A percentile compares a stretch with the other conserved stretches of the same genome.
phyloP scores from a whole-genome alignment of 2,888 invertebrate genomes.

The Zygaena filipendulae region DNA sequence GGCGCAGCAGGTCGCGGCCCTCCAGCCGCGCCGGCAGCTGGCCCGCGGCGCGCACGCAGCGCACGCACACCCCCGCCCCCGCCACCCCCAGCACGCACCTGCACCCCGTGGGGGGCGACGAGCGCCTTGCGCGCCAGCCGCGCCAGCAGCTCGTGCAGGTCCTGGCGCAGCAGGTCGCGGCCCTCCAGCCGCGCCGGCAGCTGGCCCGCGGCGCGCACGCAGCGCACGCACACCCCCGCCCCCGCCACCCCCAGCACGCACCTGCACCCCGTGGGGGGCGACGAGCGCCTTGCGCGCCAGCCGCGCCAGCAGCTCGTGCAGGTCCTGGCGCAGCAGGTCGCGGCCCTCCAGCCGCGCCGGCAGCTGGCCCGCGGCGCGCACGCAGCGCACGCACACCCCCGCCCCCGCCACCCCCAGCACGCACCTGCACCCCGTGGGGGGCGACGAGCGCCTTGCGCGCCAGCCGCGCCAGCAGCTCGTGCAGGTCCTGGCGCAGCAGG shows the following conservation, averaged over 20 bases:
- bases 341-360: constrained; percentile 33
- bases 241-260: constrained; percentile 41
- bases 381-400: too few species aligned
- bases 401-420: too few species aligned
- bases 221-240: constrained; percentile 38
- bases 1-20: constrained; percentile 36
- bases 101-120: constrained; percentile 33
- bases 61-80: too few species aligned
- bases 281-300: constrained; percentile 37
- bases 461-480: constrained; percentile 32
- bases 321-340: constrained; percentile 35
- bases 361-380: constrained; percentile 27
- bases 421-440: constrained; percentile 45
- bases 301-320: constrained; percentile 34
- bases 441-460: constrained; percentile 35
- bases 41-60: constrained; percentile 31
- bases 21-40: constrained; percentile 26
- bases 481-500: constrained; percentile 37
- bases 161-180: constrained; percentile 35
- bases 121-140: constrained; percentile 37
- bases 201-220: constrained; percentile 31
- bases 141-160: constrained; percentile 37
- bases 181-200: constrained; percentile 32
- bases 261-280: constrained; percentile 41
- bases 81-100: too few species aligned